phyloP scores from a whole-genome alignment of 1,140 invertebrate genomes.

The Heliconius eleuchia region DNA sequence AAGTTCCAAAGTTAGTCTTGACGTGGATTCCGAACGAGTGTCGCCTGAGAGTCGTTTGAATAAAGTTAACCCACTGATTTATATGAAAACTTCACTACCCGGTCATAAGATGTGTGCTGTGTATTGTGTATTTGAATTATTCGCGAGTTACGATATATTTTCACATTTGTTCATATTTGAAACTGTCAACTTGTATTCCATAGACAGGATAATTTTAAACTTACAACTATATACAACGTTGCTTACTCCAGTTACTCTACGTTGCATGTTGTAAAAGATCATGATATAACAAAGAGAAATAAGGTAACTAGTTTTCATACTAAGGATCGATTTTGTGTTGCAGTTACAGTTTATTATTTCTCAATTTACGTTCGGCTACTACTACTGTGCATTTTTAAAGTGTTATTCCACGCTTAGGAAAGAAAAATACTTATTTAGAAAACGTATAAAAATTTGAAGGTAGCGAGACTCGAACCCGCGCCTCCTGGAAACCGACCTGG shows the following conservation, averaged over 20 bases:
- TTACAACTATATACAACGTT: constrained; percentile 11
- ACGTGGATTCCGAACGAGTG: constrained; percentile 70
- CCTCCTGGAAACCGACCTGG: too few species aligned
- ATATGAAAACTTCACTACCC: constrained; percentile 69
- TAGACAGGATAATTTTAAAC: constrained; percentile 36
- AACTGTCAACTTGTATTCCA: constrained; percentile 27
- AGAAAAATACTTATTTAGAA: too few species aligned
- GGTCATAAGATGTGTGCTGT: constrained; percentile 45
- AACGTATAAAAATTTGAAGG: too few species aligned
- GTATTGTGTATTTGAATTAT: constrained; percentile 65
- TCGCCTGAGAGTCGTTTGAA: constrained; percentile 78
- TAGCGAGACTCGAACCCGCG: too few species aligned
- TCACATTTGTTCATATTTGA: constrained; percentile 32
- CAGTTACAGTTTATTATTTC: not conserved
- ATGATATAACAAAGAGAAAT: not conserved
- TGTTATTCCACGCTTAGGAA: too few species aligned
- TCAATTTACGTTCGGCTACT: too few species aligned
- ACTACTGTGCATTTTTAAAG: too few species aligned
- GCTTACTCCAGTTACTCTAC: not conserved
- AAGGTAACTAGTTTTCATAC: not conserved
- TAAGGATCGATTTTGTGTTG: not conserved
- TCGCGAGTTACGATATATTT: constrained; percentile 39
- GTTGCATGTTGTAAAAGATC: not conserved
- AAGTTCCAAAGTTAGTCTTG: constrained; percentile 65
- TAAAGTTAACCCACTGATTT: constrained; percentile 76